These are phyloP conservation scores for Pristionchus mayeri DNA, from an alignment of 2,888 invertebrate species.

Conservation along the genomic window DNA sequence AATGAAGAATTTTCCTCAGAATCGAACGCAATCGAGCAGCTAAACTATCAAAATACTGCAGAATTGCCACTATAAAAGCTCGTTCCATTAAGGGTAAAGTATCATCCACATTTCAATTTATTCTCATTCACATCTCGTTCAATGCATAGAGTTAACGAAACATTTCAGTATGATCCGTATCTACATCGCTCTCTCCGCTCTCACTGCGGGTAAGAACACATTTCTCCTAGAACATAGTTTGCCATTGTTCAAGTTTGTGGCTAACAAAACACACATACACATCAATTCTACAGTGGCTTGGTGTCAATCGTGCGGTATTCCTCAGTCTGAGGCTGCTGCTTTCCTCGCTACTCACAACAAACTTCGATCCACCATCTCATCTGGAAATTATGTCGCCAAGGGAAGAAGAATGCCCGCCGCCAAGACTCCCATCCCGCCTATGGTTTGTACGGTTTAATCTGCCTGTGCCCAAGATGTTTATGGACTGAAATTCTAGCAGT, in stretches of 20 bases:
- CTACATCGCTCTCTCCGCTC: neutral
- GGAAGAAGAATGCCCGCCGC: conserved; percentile 19
- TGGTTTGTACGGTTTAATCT: too few relatives aligned
- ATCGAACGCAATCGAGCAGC: neutral
- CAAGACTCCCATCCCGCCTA: neutral
- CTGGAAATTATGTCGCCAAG: neutral
- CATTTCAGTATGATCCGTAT: conserved; percentile 5
- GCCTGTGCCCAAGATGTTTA: too few relatives aligned
- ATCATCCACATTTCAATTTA: neutral
- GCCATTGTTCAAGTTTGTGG: too few relatives aligned
- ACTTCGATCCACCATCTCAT: neutral
- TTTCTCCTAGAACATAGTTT: too few relatives aligned
- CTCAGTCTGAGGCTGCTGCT: neutral
- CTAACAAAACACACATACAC: too few relatives aligned
- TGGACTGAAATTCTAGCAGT: too few relatives aligned
- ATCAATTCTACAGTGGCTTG: conserved; percentile 10
- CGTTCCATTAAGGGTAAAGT: neutral
- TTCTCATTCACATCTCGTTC: neutral
- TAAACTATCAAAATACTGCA: neutral
- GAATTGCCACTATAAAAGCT: neutral
- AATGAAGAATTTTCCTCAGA: too few relatives aligned
- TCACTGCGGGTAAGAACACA: neutral
- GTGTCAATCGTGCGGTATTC: neutral
- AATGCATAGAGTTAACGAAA: neutral
- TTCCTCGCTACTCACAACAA: conserved; percentile 8